Percentiles rank a stretch among this genome's conserved stretches.
phyloP scores from a whole-genome alignment of 2,113 vertebrate species.

The Urocynchramus pylzowi region DNA sequence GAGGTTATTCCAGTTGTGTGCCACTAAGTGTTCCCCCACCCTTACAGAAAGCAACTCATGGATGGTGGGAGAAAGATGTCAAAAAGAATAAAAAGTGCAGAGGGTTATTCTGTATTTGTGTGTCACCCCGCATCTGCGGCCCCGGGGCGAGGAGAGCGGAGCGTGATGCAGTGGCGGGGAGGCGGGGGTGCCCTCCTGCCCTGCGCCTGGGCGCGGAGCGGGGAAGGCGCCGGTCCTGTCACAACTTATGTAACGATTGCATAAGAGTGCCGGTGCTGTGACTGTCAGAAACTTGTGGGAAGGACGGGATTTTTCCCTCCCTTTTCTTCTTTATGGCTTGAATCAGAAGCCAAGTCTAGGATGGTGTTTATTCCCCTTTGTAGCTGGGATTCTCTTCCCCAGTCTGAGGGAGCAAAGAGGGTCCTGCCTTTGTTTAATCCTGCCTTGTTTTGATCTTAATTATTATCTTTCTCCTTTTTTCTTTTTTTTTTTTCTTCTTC shows the following conservation, averaged over 20 bases:
- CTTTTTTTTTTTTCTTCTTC: background rate
- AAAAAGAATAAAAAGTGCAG: background rate
- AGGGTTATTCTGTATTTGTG: background rate
- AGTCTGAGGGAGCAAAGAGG: background rate
- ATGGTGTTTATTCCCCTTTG: background rate
- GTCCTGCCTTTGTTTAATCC: background rate
- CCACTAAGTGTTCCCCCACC: background rate
- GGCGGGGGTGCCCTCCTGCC: background rate
- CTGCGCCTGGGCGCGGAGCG: background rate
- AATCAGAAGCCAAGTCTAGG: background rate
- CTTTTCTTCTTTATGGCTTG: background rate
- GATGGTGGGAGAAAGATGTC: background rate
- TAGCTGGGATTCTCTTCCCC: background rate
- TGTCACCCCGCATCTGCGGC: background rate
- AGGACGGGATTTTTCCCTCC: background rate
- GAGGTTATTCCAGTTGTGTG: background rate
- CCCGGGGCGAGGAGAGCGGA: background rate
- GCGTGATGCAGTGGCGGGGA: background rate
- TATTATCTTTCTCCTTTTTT: background rate
- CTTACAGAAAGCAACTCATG: background rate
- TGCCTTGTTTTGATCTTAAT: background rate
- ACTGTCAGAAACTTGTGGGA: background rate
- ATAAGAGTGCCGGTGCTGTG: background rate
- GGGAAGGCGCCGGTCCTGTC: background rate
- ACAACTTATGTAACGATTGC: constrained; percentile 6